Base-by-base conservation (phyloP, 2,888 invertebrate genomes). In the Tethea ocularis region DNA sequence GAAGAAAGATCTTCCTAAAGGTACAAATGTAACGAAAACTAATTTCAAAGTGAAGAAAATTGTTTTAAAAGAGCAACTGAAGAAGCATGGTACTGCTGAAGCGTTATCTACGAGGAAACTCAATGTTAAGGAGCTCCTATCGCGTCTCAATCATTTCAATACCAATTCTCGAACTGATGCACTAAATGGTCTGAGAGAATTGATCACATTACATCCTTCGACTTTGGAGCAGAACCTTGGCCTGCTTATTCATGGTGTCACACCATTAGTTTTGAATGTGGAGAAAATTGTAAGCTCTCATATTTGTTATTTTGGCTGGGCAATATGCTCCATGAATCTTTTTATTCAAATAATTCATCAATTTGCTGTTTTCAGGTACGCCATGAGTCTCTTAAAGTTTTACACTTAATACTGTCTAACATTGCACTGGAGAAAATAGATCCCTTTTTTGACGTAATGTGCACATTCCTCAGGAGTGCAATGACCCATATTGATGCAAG, bases 11-110 rank as follows among this genome's bases (percentile, higher is more conserved):
- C 86, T 98, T 57, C 97, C 97, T 0, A 98, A 97, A 91, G 97
- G 97, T 8, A 95, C 96, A 57, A 99, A 98, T 94, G 95, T 97
- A 5, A 98, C 98, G 0, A 96, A 97, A 83, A 96, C 97, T 0
- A 95, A 96, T 73, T 98, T 99, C 77, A 98, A 98, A 94, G 95
- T 98, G 0, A 96, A 96, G 76, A 97, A 97, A 78, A 98, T 99
- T 69, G 93, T 97, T 2, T 94, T 99, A 46, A 95, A 94, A 51
- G 96, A 97, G 74, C 98, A 98, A 78, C 82, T 97, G 17, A 91
- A 87, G 58, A 93, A 93, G 61, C 94, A 94, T 74, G 88, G 86
- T 22, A 77, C 78, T 52, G 82, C 88, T 7, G 95, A 95, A 74
- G 93, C 95, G 56, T 86, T 96, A 38, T 96, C 96, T 56, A 94